These are phyloP conservation scores for Triplophysa dalaica DNA, from an alignment of 2,113 vertebrate genomes.

Conservation along the genomic window DNA sequence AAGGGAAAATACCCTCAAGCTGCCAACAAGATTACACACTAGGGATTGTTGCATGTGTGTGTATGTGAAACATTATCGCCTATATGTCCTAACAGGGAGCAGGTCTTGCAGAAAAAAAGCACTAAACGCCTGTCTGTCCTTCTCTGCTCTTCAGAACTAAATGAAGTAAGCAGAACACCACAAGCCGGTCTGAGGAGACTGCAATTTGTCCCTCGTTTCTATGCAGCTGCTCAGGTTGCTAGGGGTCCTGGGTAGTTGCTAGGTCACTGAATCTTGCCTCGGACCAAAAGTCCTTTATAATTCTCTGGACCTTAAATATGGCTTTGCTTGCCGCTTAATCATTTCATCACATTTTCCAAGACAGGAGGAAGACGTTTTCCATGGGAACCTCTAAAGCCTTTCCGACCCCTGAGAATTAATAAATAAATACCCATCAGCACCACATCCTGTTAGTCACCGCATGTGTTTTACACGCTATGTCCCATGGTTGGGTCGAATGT, in stretches of 20 bases:
- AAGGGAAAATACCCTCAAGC: slow-evolving; percentile 50
- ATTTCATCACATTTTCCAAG: neutral
- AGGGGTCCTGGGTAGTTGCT: no score
- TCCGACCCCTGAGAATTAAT: slow-evolving; percentile 23
- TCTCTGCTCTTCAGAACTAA: slow-evolving; percentile 23
- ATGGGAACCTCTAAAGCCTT: neutral
- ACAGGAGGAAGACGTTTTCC: neutral
- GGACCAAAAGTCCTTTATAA: no score
- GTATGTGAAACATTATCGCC: slow-evolving; percentile 26
- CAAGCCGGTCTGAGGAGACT: neutral
- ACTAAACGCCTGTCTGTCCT: neutral
- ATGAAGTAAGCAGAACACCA: slow-evolving; percentile 3
- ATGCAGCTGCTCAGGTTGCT: no score
- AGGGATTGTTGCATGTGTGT: slow-evolving; percentile 40
- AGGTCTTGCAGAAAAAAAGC: slow-evolving; percentile 39
- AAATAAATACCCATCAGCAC: neutral
- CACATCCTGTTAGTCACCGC: slow-evolving; percentile 18
- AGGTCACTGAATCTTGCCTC: no score
- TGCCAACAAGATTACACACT: slow-evolving; percentile 53
- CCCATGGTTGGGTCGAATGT: no score
- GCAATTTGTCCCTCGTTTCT: neutral
- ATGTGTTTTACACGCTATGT: slow-evolving; percentile 6
- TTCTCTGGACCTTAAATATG: no score
- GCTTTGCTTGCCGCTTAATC: no score
- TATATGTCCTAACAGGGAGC: slow-evolving; percentile 49